Evolutionary conservation across 1,140 invertebrate species (phyloP), one percentile per base, ranked within the genome.

Genomic region (Euura lappo): DNA sequence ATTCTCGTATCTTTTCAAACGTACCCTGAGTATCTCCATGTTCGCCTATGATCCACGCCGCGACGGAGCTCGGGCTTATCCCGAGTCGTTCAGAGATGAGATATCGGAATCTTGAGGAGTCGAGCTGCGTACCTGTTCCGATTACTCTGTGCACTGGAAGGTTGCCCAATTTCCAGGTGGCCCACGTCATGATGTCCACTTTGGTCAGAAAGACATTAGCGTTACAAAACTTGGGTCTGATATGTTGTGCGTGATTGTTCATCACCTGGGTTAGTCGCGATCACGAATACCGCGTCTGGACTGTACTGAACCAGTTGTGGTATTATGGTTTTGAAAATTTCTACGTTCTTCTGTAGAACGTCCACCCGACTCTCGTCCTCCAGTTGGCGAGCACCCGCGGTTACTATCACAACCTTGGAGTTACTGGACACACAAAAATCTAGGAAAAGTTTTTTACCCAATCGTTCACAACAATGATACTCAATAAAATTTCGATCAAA

Each of bases 161-260:
- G 44, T 90, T 90, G 79, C 91, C 92, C 47, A 92, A 69, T 79
- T 93, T 93, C 92, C 92, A 93, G 6, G 91, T 89, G 10, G 92
- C 84, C 85, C 92, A 93, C 13, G 90, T 85, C 77, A 93, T 77
- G 77, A 93, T 88, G 82, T 93, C 92, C 70, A 93, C 92, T 91
- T 75, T 45, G 77, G 75, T 47, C 7, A 43, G 28, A 70, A 70
- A 28, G 8, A 28, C 7, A 47, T 45, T 70, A 11, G 43, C 10
- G n/a, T 44, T 60, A 60, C n/a, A 8, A 28, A 28, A 46, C 69
- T 60, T 60, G 3, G n/a, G 45, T 10, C 45, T 43, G 45, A 5
- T 11, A 3, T 42, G 5, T 68, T 4, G 1, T 44, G 28, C 44
- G 3, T 7, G 66, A 28, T 68, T 10, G 4, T 60, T 13, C 65